phyloP scores from a whole-genome alignment of 2,113 vertebrate genomes.

The Tragelaphus strepsiceros region DNA sequence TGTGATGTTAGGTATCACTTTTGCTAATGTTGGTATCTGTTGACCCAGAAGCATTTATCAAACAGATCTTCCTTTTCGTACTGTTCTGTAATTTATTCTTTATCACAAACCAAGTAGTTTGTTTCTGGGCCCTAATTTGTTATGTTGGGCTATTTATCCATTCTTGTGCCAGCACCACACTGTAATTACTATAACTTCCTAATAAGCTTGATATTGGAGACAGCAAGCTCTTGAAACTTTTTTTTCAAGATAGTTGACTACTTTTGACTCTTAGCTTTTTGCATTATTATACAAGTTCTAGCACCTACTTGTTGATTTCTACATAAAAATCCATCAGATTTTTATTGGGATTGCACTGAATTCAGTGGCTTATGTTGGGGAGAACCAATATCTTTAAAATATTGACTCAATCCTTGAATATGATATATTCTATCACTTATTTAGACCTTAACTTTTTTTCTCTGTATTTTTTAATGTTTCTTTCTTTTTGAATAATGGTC shows the following conservation, averaged over 20 bases:
- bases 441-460: background rate
- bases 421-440: background rate
- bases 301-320: background rate
- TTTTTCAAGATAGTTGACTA: slow-evolving; percentile 1
- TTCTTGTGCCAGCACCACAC: background rate
- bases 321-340: background rate
- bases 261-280: background rate
- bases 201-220: background rate
- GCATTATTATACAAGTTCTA: background rate
- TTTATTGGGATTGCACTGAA: background rate
- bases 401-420: background rate
- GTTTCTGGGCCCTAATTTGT: background rate
- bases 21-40: background rate
- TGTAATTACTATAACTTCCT: background rate
- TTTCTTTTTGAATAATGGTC: background rate
- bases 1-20: background rate
- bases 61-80: background rate
- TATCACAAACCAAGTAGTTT: background rate
- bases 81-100: background rate
- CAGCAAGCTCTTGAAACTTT: background rate
- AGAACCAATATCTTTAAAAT: background rate
- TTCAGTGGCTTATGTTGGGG: background rate
- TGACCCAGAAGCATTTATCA: background rate
- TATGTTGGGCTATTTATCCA: background rate
- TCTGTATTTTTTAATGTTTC: background rate